phyloP scores from a whole-genome alignment of 64 coral and sea anemone species.

The Dendronephthya gigantea region DNA sequence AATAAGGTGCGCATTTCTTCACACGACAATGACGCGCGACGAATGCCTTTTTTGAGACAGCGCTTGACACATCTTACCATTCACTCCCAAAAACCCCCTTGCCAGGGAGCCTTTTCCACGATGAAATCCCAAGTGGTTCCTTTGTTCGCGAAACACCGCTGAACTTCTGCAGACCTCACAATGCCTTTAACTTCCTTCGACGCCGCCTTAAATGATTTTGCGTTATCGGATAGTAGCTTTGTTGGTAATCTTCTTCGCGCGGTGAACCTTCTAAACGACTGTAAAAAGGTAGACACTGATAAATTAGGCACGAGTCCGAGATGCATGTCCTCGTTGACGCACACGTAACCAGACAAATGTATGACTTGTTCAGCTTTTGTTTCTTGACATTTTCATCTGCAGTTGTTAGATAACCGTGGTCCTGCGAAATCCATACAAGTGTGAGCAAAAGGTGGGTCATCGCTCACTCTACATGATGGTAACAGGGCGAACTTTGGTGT shows the following conservation, averaged over 20 bases:
- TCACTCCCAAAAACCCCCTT: constrained; percentile 39
- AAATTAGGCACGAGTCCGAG: not conserved
- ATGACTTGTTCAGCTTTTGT: not conserved
- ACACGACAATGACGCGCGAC: constrained; percentile 19
- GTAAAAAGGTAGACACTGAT: not conserved
- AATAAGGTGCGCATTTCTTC: constrained; percentile 31
- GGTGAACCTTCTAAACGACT: not conserved
- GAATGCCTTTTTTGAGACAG: constrained; percentile 30
- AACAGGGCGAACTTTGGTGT: not conserved
- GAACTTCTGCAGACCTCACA: constrained; percentile 15
- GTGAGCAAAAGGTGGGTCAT: not conserved
- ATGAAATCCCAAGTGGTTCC: constrained; percentile 23
- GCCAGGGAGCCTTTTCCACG: constrained; percentile 33
- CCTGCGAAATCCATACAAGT: not conserved
- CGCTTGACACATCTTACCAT: constrained; percentile 28
- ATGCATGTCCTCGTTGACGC: not conserved
- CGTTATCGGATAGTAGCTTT: not conserved
- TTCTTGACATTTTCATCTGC: too few relatives aligned
- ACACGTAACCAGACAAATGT: not conserved
- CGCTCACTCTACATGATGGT: not conserved
- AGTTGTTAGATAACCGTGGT: not conserved
- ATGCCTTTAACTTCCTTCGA: not conserved
- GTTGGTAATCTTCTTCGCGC: not conserved
- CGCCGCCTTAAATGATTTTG: not conserved
- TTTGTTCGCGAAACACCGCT: constrained; percentile 18